Evolutionary conservation across 2,113 vertebrate genomes (phyloP).

Genomic region (Hippocampus mohnikei): DNA sequence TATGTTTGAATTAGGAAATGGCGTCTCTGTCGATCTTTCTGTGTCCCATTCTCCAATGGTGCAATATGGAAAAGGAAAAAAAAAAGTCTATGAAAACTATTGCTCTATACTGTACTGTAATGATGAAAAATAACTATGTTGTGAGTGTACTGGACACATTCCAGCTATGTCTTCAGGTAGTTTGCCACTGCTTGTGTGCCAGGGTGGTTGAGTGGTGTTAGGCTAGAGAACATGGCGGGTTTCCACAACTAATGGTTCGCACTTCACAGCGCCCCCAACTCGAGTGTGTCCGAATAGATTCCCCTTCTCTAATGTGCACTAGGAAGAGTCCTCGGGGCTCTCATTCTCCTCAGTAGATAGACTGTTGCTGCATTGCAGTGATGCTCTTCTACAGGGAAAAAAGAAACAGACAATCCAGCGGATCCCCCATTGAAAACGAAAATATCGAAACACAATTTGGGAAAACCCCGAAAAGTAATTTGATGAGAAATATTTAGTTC

Average conservation of each 20-base stretch:
- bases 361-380: conserved; percentile 72
- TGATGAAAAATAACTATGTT: conserved; percentile 69
- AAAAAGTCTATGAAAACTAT: conserved; percentile 71
- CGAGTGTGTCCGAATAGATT: conserved; percentile 53
- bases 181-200: conserved; percentile 70
- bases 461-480: conserved; percentile 60
- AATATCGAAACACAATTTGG: conserved; percentile 18
- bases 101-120: conserved; percentile 77
- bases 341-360: conserved; percentile 71
- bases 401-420: conserved; percentile 76
- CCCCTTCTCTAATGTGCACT: conserved; percentile 68
- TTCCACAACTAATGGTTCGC: conserved; percentile 62
- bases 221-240: conserved; percentile 65
- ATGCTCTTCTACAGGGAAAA: conserved; percentile 74
- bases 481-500: conserved; percentile 43
- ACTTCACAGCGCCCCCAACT: conserved; percentile 61
- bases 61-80: conserved; percentile 76
- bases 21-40: conserved; percentile 74
- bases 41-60: conserved; percentile 78
- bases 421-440: conserved; percentile 61
- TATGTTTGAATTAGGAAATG: conserved; percentile 82
- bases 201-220: conserved; percentile 65
- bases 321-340: conserved; percentile 67
- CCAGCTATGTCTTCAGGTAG: conserved; percentile 73
- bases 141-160: conserved; percentile 69